These are phyloP conservation scores for Ligdia adustata DNA, from an alignment of 2,888 invertebrate genomes.

Conservation along the genomic window DNA sequence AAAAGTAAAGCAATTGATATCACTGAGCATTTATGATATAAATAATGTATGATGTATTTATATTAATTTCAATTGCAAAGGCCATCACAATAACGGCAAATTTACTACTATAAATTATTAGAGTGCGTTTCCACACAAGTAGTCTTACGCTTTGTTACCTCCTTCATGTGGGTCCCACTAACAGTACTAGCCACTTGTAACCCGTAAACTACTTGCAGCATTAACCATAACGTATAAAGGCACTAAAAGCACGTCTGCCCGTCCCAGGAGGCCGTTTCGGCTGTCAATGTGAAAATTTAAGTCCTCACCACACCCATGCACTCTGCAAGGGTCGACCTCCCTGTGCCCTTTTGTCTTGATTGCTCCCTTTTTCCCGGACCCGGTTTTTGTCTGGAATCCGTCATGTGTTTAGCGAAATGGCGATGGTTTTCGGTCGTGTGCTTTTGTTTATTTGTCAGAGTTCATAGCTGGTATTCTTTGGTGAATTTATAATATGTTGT, in stretches of 20 bases:
- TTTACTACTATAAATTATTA: too few species aligned
- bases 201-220: conserved; percentile 80
- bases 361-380: conserved; percentile 54
- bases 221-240: conserved; percentile 83
- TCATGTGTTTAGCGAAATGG: conserved; percentile 19
- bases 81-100: conserved; percentile 6
- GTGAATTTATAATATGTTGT: too few species aligned
- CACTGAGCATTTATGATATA: too few species aligned
- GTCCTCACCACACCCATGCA: conserved; percentile 79
- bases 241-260: conserved; percentile 78
- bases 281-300: conserved; percentile 84
- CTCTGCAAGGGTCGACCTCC: conserved; percentile 77
- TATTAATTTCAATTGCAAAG: too few species aligned
- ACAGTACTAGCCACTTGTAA: conserved; percentile 64
- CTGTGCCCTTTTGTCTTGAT: conserved; percentile 79
- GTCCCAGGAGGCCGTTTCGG: conserved; percentile 81
- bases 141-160: too few species aligned
- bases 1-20: too few species aligned
- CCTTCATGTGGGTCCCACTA: conserved; percentile 47
- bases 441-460: conserved; percentile 1
- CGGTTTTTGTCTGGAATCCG: conserved; percentile 41
- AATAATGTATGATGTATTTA: too few species aligned
- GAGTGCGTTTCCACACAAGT: conserved; percentile 5
- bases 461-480: too few species aligned
- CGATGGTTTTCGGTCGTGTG: conserved; percentile 2